A percentile compares a stretch with the other conserved stretches of the same genome.
Evolutionary conservation across 2,888 invertebrate species (phyloP).

Genomic region (Nematopogon swammerdamellus): DNA sequence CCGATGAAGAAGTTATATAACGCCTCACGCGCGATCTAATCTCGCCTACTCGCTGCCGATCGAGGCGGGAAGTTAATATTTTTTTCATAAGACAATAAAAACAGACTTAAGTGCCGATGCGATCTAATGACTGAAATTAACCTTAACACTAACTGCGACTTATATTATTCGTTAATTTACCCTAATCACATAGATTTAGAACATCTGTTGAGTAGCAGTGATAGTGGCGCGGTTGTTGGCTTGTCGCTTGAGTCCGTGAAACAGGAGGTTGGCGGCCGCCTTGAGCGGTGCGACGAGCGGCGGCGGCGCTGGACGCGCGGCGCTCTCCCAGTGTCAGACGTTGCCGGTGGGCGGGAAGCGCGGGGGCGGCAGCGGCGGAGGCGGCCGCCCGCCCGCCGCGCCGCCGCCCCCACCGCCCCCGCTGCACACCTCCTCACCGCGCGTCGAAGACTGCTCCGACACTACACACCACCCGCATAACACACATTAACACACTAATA

Average conservation of each 20-base stretch:
- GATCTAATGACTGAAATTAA: no score
- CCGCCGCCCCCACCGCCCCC: conserved; percentile 74
- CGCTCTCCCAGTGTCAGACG: conserved; percentile 75
- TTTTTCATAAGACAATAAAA: no score
- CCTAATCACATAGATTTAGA: conserved; percentile 56
- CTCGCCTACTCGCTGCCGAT: no score
- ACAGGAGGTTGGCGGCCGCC: conserved; percentile 67
- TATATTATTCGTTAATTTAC: conserved; percentile 13
- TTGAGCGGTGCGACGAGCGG: conserved; percentile 59
- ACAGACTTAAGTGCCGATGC: no score
- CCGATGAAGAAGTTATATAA: no score
- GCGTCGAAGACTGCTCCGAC: not conserved
- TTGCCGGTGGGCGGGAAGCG: conserved; percentile 70
- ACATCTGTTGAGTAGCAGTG: conserved; percentile 55
- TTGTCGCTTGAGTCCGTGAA: conserved; percentile 61
- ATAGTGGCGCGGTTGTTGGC: conserved; percentile 39
- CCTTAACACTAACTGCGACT: no score
- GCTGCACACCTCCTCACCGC: conserved; percentile 58
- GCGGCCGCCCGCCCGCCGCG: conserved; percentile 65
- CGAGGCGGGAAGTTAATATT: no score
- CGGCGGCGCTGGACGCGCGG: conserved; percentile 22
- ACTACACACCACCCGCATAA: not conserved
- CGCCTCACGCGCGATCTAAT: no score
- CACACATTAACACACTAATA: no score
- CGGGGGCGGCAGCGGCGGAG: conserved; percentile 79